These are phyloP conservation scores for Diarsia brunnea DNA, from an alignment of 2,888 invertebrate genomes.

Conservation along the genomic window DNA sequence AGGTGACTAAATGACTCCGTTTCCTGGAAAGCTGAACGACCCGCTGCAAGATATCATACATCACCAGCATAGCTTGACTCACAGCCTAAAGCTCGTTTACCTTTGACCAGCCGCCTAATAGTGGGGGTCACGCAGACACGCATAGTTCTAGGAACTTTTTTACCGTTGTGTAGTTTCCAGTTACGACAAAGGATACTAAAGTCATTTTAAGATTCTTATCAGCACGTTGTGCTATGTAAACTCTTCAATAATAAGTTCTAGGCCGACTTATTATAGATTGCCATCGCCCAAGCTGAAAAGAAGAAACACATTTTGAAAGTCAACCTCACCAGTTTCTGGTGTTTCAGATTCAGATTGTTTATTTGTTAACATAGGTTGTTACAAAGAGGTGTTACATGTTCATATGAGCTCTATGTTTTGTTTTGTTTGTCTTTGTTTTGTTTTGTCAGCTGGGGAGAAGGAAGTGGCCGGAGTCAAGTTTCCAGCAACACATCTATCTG, in stretches of 20 bases:
- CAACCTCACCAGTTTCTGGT: too few relatives aligned
- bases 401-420: too few relatives aligned
- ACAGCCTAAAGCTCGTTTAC: conserved; percentile 58
- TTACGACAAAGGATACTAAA: conserved; percentile 7
- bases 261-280: not conserved
- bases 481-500: not conserved
- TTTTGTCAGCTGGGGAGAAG: not conserved
- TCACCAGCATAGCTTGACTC: conserved; percentile 57
- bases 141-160: conserved; percentile 46
- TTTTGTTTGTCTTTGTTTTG: too few relatives aligned
- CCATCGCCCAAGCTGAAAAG: not conserved
- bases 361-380: too few relatives aligned
- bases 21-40: conserved; percentile 58
- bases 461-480: not conserved
- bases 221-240: not conserved
- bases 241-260: not conserved
- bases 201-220: not conserved
- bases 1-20: conserved; percentile 54
- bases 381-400: too few relatives aligned
- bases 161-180: conserved; percentile 18
- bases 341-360: too few relatives aligned
- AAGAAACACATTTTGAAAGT: not conserved
- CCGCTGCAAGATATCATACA: conserved; percentile 44
- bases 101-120: conserved; percentile 54
- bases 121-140: conserved; percentile 55